These are phyloP conservation scores for Nematolebias whitei DNA, from an alignment of 2,113 vertebrate species.

Conservation along the genomic window DNA sequence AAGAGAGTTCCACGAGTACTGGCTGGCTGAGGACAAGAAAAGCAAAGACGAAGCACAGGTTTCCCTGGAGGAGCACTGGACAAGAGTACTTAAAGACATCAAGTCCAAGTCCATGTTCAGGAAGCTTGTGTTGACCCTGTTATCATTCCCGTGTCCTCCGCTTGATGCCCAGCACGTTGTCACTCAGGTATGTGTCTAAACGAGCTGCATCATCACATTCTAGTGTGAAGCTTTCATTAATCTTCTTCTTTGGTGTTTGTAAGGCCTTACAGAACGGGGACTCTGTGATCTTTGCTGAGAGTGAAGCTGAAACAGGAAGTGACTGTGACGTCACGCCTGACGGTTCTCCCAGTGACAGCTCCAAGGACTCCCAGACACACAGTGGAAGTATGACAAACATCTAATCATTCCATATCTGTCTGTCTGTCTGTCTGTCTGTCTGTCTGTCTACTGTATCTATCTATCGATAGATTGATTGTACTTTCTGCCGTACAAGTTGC, in stretches of 20 bases:
- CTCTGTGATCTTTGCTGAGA: slow-evolving; percentile 23
- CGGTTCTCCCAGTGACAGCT: slow-evolving; percentile 19
- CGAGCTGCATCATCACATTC: not conserved
- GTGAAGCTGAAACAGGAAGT: slow-evolving; percentile 45
- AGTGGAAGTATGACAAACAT: slow-evolving; percentile 23
- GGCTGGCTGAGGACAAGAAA: slow-evolving; percentile 43
- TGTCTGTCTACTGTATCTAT: too few relatives aligned
- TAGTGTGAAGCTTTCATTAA: not conserved
- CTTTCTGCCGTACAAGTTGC: too few relatives aligned
- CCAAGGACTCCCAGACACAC: not conserved
- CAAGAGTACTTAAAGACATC: slow-evolving; percentile 53
- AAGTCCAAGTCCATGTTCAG: slow-evolving; percentile 61
- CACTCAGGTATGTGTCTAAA: slow-evolving; percentile 59
- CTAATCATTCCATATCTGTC: too few relatives aligned
- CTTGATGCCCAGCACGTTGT: slow-evolving; percentile 67
- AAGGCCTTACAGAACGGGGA: slow-evolving; percentile 64
- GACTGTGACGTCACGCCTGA: slow-evolving; percentile 42
- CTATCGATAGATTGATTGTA: too few relatives aligned
- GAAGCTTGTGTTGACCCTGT: slow-evolving; percentile 74
- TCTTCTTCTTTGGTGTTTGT: not conserved
- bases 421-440: too few relatives aligned
- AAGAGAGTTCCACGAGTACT: slow-evolving; percentile 71
- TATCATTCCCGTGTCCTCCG: slow-evolving; percentile 75
- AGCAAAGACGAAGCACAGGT: not conserved
- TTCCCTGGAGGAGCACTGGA: slow-evolving; percentile 70